phyloP scores from a whole-genome alignment of 2,888 invertebrate species.

The Bellardia pandia region DNA sequence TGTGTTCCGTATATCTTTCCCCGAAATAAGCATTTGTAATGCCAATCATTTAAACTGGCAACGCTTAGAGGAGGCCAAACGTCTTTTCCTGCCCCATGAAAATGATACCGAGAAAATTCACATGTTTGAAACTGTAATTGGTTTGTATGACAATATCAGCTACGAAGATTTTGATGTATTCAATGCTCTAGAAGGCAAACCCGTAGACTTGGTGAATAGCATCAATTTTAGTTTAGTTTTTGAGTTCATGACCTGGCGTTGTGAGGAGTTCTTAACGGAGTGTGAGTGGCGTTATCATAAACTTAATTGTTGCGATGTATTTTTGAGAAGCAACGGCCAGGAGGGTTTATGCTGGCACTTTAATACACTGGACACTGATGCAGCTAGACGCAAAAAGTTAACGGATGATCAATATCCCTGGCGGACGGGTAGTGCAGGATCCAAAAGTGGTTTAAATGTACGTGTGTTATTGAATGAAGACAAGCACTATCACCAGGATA shows the following conservation, averaged over 20 bases:
- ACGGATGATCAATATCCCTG: constrained; percentile 79
- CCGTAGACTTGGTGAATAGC: constrained; percentile 76
- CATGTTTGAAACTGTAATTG: constrained; percentile 79
- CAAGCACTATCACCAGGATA: constrained; percentile 75
- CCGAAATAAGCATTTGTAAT: constrained; percentile 83
- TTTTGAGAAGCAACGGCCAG: constrained; percentile 84
- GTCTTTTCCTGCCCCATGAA: constrained; percentile 78
- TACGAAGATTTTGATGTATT: constrained; percentile 81
- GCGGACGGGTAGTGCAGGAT: constrained; percentile 78
- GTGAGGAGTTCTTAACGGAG: constrained; percentile 82
- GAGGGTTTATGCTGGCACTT: constrained; percentile 85
- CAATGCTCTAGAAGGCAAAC: constrained; percentile 73
- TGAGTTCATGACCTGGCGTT: constrained; percentile 73
- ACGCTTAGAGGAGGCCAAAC: constrained; percentile 78
- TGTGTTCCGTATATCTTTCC: constrained; percentile 81
- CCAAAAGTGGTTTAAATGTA: constrained; percentile 77
- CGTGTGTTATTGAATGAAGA: constrained; percentile 77
- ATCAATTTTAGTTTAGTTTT: constrained; percentile 81
- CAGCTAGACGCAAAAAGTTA: constrained; percentile 75
- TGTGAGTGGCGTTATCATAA: constrained; percentile 84
- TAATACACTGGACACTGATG: constrained; percentile 82
- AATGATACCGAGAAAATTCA: constrained; percentile 68
- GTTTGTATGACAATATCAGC: constrained; percentile 78
- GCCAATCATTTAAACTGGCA: constrained; percentile 82
- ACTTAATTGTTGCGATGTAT: constrained; percentile 84